Conservation (phyloP, 1,140 invertebrate species). For the Laupala kohalensis region DNA sequence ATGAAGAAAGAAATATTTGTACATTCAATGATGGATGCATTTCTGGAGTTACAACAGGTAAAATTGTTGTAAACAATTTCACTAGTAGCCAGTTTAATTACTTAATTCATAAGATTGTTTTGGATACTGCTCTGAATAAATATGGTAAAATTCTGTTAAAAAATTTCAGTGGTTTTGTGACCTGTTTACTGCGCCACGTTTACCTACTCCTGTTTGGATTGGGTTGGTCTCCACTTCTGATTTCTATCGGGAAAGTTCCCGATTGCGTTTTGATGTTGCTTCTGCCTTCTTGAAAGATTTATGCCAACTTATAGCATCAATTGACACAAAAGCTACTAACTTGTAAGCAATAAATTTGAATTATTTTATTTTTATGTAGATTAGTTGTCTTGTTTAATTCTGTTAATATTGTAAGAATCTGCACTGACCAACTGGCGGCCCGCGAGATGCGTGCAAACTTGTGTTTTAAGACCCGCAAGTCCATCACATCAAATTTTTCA, state of each 20-base stretch:
- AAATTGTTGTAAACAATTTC: neutral
- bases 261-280: constrained; percentile 20
- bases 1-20: constrained; percentile 36
- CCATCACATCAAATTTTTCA: no score
- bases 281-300: constrained; percentile 42
- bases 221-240: constrained; percentile 19
- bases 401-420: no score
- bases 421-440: no score
- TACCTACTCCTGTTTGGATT: constrained; percentile 53
- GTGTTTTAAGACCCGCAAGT: no score
- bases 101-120: neutral
- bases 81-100: neutral
- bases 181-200: constrained; percentile 49
- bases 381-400: no score
- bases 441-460: no score
- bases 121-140: no score
- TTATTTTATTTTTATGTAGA: no score
- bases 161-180: constrained; percentile 42
- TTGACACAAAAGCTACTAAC: constrained; percentile 65
- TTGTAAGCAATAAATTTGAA: no score
- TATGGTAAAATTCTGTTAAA: constrained; percentile 3
- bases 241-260: no score
- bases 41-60: constrained; percentile 24
- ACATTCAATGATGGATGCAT: constrained; percentile 42
- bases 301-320: constrained; percentile 39